Conservation (phyloP, 2,113 vertebrate species). For the Xerus inauris region DNA sequence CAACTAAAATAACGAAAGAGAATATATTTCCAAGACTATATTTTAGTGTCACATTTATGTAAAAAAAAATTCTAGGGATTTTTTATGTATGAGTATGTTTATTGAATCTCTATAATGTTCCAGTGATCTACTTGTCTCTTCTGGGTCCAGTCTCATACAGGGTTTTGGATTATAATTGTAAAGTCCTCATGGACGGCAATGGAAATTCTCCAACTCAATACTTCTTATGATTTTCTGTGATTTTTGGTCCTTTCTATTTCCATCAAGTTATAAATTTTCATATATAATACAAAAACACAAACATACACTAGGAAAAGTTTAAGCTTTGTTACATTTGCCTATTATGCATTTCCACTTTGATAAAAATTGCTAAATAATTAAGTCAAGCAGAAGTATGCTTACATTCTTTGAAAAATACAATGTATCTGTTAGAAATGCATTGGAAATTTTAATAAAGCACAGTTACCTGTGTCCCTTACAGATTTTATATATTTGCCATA, state of each 20-base stretch:
- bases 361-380: not conserved
- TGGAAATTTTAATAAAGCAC: not conserved
- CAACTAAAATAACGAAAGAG: not conserved
- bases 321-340: too few species aligned
- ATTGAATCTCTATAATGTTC: not conserved
- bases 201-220: too few species aligned
- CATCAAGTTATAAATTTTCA: not conserved
- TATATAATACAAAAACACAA: not conserved
- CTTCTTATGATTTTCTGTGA: too few species aligned
- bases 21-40: not conserved
- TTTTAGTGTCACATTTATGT: not conserved
- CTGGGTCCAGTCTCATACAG: not conserved
- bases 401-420: not conserved
- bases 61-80: not conserved
- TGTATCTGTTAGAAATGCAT: not conserved
- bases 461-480: not conserved
- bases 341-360: not conserved
- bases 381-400: not conserved
- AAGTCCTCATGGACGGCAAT: too few species aligned
- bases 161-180: too few species aligned
- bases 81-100: not conserved
- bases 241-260: not conserved
- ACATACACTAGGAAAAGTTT: too few species aligned
- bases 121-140: not conserved
- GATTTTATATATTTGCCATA: not conserved